Evolutionary conservation across 2,797 vertebrate genomes (phyloP), one percentile per base, ranked within the genome.

Genomic region (Apogon talboti): DNA sequence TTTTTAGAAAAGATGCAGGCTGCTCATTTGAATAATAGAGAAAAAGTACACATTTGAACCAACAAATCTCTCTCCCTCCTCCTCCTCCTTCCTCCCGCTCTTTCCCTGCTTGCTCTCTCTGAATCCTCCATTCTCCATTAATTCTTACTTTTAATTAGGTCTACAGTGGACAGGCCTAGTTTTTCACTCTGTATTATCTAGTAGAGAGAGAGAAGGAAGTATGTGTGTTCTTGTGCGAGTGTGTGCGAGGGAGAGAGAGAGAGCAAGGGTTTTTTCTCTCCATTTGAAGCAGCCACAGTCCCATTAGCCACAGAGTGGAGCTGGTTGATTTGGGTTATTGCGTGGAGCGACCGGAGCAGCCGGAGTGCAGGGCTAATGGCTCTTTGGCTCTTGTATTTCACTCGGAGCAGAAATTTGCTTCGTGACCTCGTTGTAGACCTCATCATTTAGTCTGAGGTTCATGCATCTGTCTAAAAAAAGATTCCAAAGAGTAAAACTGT

Each of bases 91-190:
- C 76, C 79, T 70, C 78, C 79, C 24, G 67, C 69, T 78, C 74
- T 58, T 61, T 83, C 78, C 76, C 80, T 81, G 82, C 84, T 78
- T 73, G 82, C 83, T 87, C 89, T 86, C 84, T 77, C 76, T 71
- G 89, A 85, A 87, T 89, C 84, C 80, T 82, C 83, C 63, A 84
- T 87, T 91, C 86, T 92, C 91, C 91, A 92, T 93, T 93, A 90
- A 93, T 93, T 92, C 91, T 93, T 89, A 85, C 88, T 93, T 93
- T 94, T 94, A 94, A 94, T 93, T 92, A 93, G 93, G 92, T 92
- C 91, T 94, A 87, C 91, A 88, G 84, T 92, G 91, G 91, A 93
- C 92, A 93, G 91, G 90, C 91, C 92, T 92, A 93, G 83, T 93
- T 94, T 92, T 90, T 92, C 90, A 90, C 88, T 87, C 80, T 77